phyloP scores from a whole-genome alignment of 2,888 invertebrate species.

The Heliconius hortense region DNA sequence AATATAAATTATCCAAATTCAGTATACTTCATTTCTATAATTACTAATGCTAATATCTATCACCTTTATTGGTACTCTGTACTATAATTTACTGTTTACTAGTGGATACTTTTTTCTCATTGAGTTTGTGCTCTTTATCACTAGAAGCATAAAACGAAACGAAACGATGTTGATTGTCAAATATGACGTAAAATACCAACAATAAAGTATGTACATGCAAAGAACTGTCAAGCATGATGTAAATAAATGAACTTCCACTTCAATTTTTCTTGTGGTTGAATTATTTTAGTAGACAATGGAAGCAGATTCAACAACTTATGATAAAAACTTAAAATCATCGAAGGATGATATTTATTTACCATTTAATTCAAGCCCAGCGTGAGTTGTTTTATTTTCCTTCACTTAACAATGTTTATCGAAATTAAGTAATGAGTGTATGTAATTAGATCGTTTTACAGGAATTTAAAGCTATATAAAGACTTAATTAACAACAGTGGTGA shows the following conservation, averaged over 20 bases:
- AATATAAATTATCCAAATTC: too few relatives aligned
- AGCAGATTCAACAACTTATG: constrained; percentile 76
- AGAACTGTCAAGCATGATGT: background rate
- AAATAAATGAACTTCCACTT: background rate
- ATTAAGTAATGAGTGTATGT: background rate
- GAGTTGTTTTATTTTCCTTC: constrained; percentile 41
- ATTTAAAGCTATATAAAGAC: constrained; percentile 61
- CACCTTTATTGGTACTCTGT: too few relatives aligned
- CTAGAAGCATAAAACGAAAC: too few relatives aligned
- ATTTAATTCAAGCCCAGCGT: constrained; percentile 61
- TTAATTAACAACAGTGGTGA: constrained; percentile 54
- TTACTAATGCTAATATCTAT: too few relatives aligned
- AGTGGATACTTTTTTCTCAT: too few relatives aligned
- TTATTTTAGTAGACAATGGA: constrained; percentile 57
- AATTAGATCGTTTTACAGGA: constrained; percentile 54
- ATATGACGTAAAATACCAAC: background rate
- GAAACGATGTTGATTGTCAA: background rate
- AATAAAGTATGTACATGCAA: background rate
- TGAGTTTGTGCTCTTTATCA: background rate
- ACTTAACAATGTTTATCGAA: background rate
- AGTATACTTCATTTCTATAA: too few relatives aligned
- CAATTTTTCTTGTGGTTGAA: background rate
- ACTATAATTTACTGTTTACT: too few relatives aligned
- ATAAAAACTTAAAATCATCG: constrained; percentile 54
- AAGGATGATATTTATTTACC: constrained; percentile 56